A percentile compares a stretch with the other conserved stretches of the same genome.
Evolutionary conservation across 1,140 invertebrate species (phyloP).

Genomic region (Planococcus citri): DNA sequence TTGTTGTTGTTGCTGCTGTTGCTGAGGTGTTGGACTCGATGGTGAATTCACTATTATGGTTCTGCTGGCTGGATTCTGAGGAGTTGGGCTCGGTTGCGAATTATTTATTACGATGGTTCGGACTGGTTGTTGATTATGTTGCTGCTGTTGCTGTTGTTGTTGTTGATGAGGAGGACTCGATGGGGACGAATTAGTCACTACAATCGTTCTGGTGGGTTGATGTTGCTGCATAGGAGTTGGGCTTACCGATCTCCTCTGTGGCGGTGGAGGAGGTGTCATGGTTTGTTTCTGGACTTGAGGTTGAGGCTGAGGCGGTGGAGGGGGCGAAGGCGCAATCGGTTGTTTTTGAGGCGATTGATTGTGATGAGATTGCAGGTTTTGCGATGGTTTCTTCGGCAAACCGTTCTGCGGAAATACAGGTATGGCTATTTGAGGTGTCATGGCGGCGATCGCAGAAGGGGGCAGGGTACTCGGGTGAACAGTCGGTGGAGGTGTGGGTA

Average conservation of each 20-base stretch:
- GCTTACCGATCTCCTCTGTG: neutral
- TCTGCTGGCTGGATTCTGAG: neutral
- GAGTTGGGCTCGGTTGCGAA: neutral
- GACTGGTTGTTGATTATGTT: slow-evolving; percentile 22
- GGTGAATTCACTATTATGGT: slow-evolving; percentile 10
- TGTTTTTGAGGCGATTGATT: slow-evolving; percentile 33
- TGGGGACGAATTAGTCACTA: no score
- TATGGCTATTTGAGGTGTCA: slow-evolving; percentile 53
- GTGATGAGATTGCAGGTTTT: slow-evolving; percentile 35
- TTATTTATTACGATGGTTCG: no score
- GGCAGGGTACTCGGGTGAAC: slow-evolving; percentile 33
- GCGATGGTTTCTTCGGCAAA: slow-evolving; percentile 26
- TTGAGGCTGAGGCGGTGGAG: slow-evolving; percentile 22
- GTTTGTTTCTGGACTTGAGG: neutral
- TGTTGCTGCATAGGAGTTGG: slow-evolving; percentile 11
- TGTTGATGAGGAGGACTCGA: slow-evolving; percentile 1
- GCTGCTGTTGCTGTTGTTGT: no score
- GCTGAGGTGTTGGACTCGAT: neutral
- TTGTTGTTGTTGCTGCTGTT: no score
- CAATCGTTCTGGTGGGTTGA: slow-evolving; percentile 1
- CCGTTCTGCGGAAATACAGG: slow-evolving; percentile 46
- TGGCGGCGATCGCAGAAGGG: slow-evolving; percentile 39
- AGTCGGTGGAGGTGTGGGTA: slow-evolving; percentile 31
- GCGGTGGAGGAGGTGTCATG: neutral
- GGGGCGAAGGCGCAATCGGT: neutral